Percentiles rank a stretch among this genome's conserved stretches.
Conservation (phyloP, 2,113 vertebrate genomes). For the Ifrita kowaldi region DNA sequence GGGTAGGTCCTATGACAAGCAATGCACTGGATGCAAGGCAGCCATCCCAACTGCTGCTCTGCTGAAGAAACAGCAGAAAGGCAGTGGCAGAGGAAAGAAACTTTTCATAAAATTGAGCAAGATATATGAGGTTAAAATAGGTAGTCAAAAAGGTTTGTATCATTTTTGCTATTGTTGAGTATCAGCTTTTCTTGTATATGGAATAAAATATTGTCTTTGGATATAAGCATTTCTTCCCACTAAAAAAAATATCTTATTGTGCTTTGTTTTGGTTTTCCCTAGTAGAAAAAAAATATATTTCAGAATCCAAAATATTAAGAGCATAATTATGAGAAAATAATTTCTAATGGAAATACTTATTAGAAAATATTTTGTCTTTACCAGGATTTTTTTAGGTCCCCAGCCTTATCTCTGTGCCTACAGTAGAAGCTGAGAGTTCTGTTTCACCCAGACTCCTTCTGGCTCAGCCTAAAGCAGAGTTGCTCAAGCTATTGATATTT, state of each 20-base stretch:
- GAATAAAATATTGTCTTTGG: neutral
- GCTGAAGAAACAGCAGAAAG: neutral
- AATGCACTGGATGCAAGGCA: neutral
- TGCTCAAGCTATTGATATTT: slow-evolving; percentile 9
- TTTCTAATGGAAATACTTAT: neutral
- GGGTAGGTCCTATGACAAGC: accelerated
- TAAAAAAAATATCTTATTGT: neutral
- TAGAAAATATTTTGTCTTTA: neutral
- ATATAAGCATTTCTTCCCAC: neutral
- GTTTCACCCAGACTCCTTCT: neutral
- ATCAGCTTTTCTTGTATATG: neutral
- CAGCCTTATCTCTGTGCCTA: neutral
- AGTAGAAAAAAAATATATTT: neutral
- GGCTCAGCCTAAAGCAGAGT: neutral
- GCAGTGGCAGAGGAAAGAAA: neutral
- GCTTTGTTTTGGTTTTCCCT: neutral
- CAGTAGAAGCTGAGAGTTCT: neutral
- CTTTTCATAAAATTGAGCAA: neutral
- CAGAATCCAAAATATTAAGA: neutral
- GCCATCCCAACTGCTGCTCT: neutral
- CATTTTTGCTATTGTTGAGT: neutral
- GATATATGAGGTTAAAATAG: neutral
- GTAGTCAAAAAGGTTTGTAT: neutral
- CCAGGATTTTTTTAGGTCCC: neutral
- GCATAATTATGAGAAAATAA: neutral